phyloP scores from a whole-genome alignment of 1,140 invertebrate species.

The Bombus polaris region DNA sequence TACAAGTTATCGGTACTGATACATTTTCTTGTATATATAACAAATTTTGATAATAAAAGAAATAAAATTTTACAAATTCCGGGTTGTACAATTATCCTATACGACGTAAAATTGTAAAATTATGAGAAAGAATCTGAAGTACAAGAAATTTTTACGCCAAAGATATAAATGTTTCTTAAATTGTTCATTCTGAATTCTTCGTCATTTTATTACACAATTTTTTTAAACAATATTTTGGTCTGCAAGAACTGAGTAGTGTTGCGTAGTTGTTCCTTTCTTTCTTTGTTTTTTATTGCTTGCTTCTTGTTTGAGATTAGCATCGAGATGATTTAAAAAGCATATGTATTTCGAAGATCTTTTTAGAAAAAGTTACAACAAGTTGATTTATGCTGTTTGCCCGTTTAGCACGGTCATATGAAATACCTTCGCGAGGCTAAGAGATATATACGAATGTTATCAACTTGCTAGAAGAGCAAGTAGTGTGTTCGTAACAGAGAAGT shows the following conservation, averaged over 20 bases:
- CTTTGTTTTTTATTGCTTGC: neutral
- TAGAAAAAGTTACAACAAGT: neutral
- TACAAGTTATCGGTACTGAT: no score
- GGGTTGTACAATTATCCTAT: no score
- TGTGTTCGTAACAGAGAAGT: neutral
- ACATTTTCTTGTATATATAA: no score
- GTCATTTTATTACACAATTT: neutral
- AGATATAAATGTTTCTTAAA: no score
- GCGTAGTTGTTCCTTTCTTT: slow-evolving; percentile 12
- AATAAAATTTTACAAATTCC: neutral
- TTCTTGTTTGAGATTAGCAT: neutral
- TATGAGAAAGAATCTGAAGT: no score
- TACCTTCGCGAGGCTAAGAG: neutral
- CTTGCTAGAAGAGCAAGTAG: neutral
- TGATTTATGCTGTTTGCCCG: neutral
- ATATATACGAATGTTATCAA: neutral
- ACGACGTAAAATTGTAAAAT: no score
- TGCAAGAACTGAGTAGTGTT: neutral
- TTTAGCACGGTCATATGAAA: neutral
- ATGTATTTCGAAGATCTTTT: neutral
- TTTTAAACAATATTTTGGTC: neutral
- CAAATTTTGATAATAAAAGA: neutral
- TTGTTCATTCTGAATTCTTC: neutral
- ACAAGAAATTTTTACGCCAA: no score
- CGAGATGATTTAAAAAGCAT: neutral